Conservation (phyloP, 1,140 invertebrate genomes). For the Drosophila gunungcola region DNA sequence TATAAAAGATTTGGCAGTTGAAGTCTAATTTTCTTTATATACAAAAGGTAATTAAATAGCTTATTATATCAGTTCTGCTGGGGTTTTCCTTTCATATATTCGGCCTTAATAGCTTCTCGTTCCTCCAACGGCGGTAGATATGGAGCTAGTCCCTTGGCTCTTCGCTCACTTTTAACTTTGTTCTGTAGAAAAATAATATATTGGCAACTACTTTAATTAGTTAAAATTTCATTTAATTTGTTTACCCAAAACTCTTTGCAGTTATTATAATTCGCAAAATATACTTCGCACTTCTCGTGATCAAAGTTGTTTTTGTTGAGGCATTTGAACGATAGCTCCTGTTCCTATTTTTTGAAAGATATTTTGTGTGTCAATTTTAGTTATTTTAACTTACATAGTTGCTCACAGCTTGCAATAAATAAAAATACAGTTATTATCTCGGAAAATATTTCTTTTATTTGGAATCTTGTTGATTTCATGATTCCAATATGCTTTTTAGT, state of each 20-base stretch:
- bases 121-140: conserved; percentile 75
- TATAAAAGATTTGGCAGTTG: background rate
- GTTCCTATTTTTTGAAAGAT: conserved; percentile 85
- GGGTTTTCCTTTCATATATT: conserved; percentile 80
- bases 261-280: conserved; percentile 88
- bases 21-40: conserved; percentile 16
- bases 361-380: too few relatives aligned
- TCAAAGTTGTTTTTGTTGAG: conserved; percentile 87
- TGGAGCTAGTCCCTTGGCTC: conserved; percentile 70
- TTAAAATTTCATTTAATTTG: conserved; percentile 23
- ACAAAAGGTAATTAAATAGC: background rate
- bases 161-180: conserved; percentile 71
- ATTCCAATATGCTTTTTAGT: too few relatives aligned
- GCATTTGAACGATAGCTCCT: conserved; percentile 87
- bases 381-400: too few relatives aligned
- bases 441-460: too few relatives aligned
- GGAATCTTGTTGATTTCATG: too few relatives aligned
- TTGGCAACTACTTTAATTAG: background rate
- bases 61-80: conserved; percentile 24
- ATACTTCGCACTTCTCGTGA: conserved; percentile 87
- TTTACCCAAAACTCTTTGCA: conserved; percentile 88
- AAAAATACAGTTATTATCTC: too few relatives aligned
- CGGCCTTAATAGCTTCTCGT: conserved; percentile 69
- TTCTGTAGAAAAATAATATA: conserved; percentile 43
- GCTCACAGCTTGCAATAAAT: too few relatives aligned